These are phyloP conservation scores for Chitala chitala DNA, from an alignment of 2,113 vertebrate species.

Conservation along the genomic window DNA sequence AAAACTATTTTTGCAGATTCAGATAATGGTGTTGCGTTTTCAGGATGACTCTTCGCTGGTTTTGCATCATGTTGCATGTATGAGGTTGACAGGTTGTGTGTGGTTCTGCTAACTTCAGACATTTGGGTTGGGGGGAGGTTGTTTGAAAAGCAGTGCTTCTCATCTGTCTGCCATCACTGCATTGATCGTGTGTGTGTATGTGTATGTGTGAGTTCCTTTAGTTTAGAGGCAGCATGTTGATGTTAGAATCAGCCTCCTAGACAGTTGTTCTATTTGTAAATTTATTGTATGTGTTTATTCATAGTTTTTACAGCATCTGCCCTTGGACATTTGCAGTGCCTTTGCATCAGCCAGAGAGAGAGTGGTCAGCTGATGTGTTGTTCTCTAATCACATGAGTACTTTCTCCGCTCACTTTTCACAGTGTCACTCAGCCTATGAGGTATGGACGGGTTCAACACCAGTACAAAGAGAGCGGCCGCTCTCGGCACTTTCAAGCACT, in stretches of 20 bases:
- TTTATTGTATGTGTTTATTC: neutral
- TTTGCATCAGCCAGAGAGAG: neutral
- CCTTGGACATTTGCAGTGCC: neutral
- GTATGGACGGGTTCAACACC: neutral
- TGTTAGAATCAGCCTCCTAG: too few relatives aligned
- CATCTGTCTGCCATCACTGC: neutral
- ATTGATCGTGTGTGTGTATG: too few relatives aligned
- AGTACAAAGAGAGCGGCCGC: neutral
- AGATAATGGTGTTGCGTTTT: conserved; percentile 1
- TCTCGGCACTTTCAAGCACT: neutral
- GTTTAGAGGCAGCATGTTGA: neutral
- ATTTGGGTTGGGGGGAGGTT: neutral
- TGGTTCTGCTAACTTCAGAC: neutral
- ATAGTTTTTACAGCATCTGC: neutral
- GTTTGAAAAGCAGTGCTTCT: neutral
- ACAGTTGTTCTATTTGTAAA: too few relatives aligned
- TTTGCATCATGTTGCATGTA: conserved; percentile 26
- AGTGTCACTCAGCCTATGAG: neutral
- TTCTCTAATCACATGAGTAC: neutral
- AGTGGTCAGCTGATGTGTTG: neutral
- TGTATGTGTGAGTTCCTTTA: neutral
- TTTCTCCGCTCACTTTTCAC: neutral
- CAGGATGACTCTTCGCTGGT: conserved; percentile 17
- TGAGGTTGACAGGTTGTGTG: neutral
- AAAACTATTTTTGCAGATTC: too few relatives aligned